A percentile compares a stretch with the other conserved stretches of the same genome.
Evolutionary conservation across 1,140 invertebrate species (phyloP).

Genomic region (Chironomus striatipennis): DNA sequence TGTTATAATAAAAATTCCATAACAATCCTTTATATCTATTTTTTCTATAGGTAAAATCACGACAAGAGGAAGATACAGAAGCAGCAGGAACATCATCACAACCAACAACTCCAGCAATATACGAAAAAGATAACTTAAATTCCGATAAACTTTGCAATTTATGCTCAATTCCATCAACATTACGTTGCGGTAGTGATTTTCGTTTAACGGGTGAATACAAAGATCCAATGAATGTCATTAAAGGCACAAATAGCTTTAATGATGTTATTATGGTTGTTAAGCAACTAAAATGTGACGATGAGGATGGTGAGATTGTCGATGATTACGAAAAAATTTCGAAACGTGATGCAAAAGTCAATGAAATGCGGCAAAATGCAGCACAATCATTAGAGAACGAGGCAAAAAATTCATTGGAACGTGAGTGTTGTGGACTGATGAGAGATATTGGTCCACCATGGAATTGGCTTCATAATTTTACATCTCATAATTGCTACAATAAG

Average conservation of each 20-base stretch:
- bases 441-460: slow-evolving; percentile 26
- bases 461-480: slow-evolving; percentile 26
- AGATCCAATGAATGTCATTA: slow-evolving; percentile 17
- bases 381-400: not conserved
- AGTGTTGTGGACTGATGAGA: not conserved
- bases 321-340: not conserved
- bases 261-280: slow-evolving; percentile 20
- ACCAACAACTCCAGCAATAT: too few species aligned
- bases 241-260: not conserved
- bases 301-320: not conserved
- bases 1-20: too few species aligned
- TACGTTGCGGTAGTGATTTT: not conserved
- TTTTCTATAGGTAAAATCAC: not conserved
- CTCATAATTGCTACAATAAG: not conserved
- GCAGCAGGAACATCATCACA: too few species aligned
- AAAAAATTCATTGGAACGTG: not conserved
- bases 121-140: not conserved
- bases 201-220: slow-evolving; percentile 4
- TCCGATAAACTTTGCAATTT: not conserved
- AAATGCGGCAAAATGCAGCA: not conserved
- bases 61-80: not conserved
- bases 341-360: slow-evolving; percentile 9
- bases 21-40: not conserved
- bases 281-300: not conserved
- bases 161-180: slow-evolving; percentile 2